Percentiles rank a stretch among this genome's conserved stretches.
Conservation (phyloP, 2,113 vertebrate genomes). For the Phalacrocorax aristotelis region DNA sequence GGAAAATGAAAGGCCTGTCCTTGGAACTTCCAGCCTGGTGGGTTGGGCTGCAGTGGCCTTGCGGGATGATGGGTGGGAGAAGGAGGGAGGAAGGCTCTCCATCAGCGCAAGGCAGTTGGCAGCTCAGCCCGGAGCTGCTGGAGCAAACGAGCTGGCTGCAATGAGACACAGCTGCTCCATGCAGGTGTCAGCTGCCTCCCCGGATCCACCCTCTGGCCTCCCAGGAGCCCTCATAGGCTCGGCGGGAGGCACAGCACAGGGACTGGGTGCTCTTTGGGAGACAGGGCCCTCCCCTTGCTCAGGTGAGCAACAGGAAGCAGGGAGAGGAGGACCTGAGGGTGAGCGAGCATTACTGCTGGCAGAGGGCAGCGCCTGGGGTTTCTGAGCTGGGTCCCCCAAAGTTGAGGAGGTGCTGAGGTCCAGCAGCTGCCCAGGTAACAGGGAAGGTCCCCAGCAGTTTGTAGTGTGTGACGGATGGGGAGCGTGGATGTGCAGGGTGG, state of each 20-base stretch:
- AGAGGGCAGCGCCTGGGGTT: neutral
- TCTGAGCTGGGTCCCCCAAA: neutral
- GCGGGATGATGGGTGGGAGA: neutral
- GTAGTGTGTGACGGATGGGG: rapidly evolving
- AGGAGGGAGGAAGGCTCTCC: neutral
- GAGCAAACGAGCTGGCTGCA: neutral
- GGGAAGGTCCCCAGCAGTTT: too few relatives aligned
- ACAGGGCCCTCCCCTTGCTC: neutral
- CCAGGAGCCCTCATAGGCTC: neutral
- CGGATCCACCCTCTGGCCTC: neutral
- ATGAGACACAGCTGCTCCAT: neutral
- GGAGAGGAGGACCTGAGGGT: neutral
- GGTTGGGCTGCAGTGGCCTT: neutral
- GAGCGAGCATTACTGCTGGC: rapidly evolving
- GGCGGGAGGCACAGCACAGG: rapidly evolving
- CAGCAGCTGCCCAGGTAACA: neutral
- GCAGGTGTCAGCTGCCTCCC: neutral
- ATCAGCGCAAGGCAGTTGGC: neutral
- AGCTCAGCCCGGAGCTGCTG: neutral
- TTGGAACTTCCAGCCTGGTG: neutral
- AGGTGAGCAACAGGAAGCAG: conserved; percentile 40
- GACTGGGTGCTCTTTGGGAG: rapidly evolving
- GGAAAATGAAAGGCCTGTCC: neutral
- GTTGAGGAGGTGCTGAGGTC: neutral
- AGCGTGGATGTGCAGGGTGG: rapidly evolving